Percentiles rank a stretch among this genome's conserved stretches.
phyloP scores from a whole-genome alignment of 2,113 vertebrate genomes.

The Crotophaga sulcirostris region DNA sequence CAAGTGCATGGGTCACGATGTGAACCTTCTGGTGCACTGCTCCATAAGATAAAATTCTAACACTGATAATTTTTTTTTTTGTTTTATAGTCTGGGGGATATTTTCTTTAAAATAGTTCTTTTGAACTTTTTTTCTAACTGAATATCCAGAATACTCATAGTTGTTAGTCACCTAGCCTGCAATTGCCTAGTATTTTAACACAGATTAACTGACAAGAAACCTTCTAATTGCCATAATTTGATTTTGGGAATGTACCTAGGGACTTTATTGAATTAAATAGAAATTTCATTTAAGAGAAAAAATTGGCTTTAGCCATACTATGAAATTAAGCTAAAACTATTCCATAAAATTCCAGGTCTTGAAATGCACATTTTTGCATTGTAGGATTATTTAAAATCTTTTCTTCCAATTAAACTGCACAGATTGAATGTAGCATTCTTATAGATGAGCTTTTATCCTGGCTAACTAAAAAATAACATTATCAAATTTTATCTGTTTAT shows the following conservation, averaged over 20 bases:
- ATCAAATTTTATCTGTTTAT: neutral
- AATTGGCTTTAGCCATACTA: neutral
- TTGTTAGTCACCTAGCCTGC: neutral
- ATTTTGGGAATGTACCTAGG: neutral
- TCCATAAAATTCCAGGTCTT: neutral
- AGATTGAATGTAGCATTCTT: neutral
- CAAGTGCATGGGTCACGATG: neutral
- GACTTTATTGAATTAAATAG: neutral
- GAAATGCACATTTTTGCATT: neutral
- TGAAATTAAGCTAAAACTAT: neutral
- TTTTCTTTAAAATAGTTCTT: neutral
- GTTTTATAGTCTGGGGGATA: neutral
- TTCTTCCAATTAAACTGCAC: neutral
- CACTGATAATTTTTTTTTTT: neutral
- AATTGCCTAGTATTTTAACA: neutral
- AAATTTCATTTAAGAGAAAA: neutral
- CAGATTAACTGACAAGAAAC: neutral
- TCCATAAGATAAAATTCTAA: neutral
- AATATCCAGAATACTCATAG: neutral
- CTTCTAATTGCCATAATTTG: neutral
- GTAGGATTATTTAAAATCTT: neutral
- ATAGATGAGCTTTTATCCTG: neutral
- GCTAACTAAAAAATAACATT: neutral
- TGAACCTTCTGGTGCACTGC: neutral
- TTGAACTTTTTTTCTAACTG: neutral